Evolutionary conservation across 2,113 vertebrate species (phyloP).

Genomic region (Urocynchramus pylzowi): DNA sequence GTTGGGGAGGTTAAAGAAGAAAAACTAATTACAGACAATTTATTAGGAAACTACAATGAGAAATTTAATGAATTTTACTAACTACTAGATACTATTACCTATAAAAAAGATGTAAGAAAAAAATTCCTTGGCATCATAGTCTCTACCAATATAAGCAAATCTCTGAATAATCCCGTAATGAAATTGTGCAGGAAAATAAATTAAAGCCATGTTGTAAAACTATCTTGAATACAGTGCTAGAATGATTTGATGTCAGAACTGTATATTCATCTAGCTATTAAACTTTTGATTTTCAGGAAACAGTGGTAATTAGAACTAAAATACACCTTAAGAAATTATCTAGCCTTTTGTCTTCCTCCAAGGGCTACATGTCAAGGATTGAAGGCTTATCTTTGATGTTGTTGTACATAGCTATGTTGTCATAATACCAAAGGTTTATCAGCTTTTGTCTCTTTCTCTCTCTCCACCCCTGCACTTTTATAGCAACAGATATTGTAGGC

Average conservation of each 20-base stretch:
- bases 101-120: background rate
- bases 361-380: background rate
- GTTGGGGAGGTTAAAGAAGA: background rate
- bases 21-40: background rate
- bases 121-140: background rate
- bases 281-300: background rate
- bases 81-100: background rate
- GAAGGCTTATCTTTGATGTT: background rate
- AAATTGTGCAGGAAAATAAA: background rate
- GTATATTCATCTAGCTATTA: background rate
- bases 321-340: background rate
- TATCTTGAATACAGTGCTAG: accelerated
- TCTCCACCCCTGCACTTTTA: background rate
- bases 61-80: background rate
- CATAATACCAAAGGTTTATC: background rate
- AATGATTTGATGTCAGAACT: background rate
- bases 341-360: background rate
- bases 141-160: background rate
- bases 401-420: background rate
- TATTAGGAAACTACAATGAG: background rate
- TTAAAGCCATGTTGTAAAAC: background rate
- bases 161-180: background rate
- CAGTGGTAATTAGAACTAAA: background rate
- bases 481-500: too few relatives aligned
- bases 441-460: background rate